These are phyloP conservation scores for Nematolebias whitei DNA, from an alignment of 2,113 vertebrate species.

Conservation along the genomic window DNA sequence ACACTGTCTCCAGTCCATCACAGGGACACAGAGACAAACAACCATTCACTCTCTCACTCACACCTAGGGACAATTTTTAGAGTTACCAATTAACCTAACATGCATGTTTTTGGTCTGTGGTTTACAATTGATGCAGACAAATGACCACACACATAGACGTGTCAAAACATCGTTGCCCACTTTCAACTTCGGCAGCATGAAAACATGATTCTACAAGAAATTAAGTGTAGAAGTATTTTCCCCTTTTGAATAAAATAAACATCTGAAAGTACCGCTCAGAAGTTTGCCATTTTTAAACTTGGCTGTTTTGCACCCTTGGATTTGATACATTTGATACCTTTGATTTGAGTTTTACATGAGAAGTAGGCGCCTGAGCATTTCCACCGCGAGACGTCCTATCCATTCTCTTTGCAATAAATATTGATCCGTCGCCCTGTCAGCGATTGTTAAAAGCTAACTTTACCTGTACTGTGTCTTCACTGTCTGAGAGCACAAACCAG, in stretches of 20 bases:
- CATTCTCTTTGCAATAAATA: conserved; percentile 53
- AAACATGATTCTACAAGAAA: no score
- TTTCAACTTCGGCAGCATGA: no score
- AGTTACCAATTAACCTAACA: no score
- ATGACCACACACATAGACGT: no score
- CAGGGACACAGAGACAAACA: no score
- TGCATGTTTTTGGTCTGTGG: no score
- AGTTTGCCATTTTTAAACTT: conserved; percentile 44
- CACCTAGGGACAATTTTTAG: no score
- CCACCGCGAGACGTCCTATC: conserved; percentile 32
- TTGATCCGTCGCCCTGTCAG: conserved; percentile 58
- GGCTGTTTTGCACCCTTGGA: conserved; percentile 56
- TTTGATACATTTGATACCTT: conserved; percentile 41
- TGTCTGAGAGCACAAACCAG: conserved; percentile 18
- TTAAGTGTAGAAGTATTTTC: background rate
- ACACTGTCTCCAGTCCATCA: no score
- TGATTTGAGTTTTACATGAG: conserved; percentile 20
- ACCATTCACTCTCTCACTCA: no score
- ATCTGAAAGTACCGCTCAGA: conserved; percentile 2
- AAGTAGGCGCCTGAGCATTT: conserved; percentile 25
- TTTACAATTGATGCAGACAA: no score
- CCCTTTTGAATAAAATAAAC: conserved; percentile 10
- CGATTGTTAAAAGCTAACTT: conserved; percentile 72
- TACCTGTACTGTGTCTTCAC: conserved; percentile 41
- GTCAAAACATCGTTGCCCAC: no score